Conservation (phyloP, 2,888 invertebrate species). For the Ophioninae sp. region DNA sequence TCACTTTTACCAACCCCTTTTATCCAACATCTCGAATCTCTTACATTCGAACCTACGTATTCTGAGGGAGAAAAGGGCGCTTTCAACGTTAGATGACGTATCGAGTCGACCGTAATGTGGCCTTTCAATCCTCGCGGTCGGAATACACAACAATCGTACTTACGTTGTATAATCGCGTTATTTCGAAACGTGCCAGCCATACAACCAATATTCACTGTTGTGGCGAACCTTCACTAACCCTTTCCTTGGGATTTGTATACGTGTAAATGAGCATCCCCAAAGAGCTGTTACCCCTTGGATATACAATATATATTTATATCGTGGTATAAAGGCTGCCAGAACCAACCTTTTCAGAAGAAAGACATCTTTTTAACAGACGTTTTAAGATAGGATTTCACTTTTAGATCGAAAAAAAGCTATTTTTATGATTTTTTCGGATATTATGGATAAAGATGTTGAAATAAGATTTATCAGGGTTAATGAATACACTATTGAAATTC, state of each 20-base stretch:
- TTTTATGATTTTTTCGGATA: no score
- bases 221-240: conserved; percentile 21
- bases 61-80: neutral
- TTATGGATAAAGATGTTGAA: no score
- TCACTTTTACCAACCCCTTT: conserved; percentile 10
- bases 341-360: no score
- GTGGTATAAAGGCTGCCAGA: neutral
- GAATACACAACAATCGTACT: conserved; percentile 7
- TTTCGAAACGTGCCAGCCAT: conserved; percentile 35
- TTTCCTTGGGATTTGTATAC: conserved; percentile 52
- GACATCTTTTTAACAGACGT: no score
- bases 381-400: no score
- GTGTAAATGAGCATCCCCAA: conserved; percentile 14
- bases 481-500: no score
- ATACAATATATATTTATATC: neutral
- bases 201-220: neutral
- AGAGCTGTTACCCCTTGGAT: conserved; percentile 43
- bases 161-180: conserved; percentile 36
- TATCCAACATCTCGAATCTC: conserved; percentile 13
- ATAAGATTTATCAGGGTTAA: no score
- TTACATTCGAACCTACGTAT: conserved; percentile 1
- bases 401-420: no score
- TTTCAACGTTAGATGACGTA: neutral
- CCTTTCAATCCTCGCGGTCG: neutral
- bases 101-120: neutral